Percentiles rank a stretch among this genome's conserved stretches.
phyloP scores from a whole-genome alignment of 2,797 vertebrate genomes.

The Neopelma chrysocephalum region DNA sequence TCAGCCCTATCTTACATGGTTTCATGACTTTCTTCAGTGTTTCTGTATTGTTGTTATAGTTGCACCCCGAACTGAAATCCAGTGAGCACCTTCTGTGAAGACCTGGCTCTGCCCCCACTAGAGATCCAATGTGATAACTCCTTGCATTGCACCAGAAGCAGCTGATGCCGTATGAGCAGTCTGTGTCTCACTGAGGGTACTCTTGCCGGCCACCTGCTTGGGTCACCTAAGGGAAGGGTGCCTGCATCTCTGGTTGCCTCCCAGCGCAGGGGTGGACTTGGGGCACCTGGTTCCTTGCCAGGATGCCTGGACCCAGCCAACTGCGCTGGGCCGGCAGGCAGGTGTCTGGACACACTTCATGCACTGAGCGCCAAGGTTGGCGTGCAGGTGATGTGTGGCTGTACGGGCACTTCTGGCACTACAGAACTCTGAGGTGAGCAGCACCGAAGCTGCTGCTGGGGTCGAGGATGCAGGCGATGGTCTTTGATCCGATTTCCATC shows the following conservation, averaged over 20 bases:
- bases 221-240: not conserved
- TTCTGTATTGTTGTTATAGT: not conserved
- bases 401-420: fast-evolving
- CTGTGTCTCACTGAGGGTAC: fast-evolving
- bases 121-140: not conserved
- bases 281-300: not conserved
- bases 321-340: fast-evolving
- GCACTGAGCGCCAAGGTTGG: not conserved
- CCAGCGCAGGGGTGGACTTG: fast-evolving
- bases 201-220: not conserved
- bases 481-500: not conserved
- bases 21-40: not conserved
- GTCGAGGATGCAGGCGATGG: fast-evolving
- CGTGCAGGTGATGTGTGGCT: fast-evolving
- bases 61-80: not conserved
- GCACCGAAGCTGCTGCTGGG: not conserved
- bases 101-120: not conserved
- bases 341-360: not conserved
- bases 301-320: not conserved
- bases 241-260: not conserved
- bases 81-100: not conserved
- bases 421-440: not conserved
- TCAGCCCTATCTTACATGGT: not conserved
- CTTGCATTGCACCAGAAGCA: not conserved
- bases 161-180: fast-evolving